Evolutionary conservation across 1,140 invertebrate genomes (phyloP).

Genomic region (Hirudo medicinalis): DNA sequence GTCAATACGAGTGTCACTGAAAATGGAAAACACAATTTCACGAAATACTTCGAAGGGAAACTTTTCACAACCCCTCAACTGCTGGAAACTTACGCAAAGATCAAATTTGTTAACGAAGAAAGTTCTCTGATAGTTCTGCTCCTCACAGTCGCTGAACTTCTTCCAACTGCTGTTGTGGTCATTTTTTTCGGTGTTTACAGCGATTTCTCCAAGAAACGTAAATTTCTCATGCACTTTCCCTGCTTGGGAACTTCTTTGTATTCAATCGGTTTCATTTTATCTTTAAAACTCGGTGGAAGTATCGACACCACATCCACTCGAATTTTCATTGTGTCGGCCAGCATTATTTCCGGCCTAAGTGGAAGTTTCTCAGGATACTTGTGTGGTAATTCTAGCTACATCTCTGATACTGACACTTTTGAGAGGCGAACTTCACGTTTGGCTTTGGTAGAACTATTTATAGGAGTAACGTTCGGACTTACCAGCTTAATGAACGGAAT

Average conservation of each 20-base stretch:
- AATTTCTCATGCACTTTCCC: constrained; percentile 24
- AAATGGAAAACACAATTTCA: background rate
- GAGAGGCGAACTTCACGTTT: constrained; percentile 19
- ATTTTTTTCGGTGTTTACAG: constrained; percentile 23
- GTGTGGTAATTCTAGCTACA: constrained; percentile 24
- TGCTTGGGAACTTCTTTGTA: constrained; percentile 22
- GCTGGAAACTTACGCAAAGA: background rate
- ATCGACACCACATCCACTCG: constrained; percentile 18
- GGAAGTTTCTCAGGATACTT: constrained; percentile 22
- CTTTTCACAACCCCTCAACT: background rate
- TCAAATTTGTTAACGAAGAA: constrained; percentile 19
- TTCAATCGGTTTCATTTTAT: constrained; percentile 20
- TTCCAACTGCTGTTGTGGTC: constrained; percentile 21
- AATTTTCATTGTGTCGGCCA: constrained; percentile 18
- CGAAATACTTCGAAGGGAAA: background rate
- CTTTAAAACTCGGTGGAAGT: constrained; percentile 19
- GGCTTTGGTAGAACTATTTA: constrained; percentile 23
- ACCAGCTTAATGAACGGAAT: constrained; percentile 18
- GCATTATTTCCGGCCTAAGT: constrained; percentile 18
- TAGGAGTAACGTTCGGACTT: constrained; percentile 23
- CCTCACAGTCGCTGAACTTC: constrained; percentile 22
- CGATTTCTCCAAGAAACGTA: constrained; percentile 20
- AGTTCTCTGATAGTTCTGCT: constrained; percentile 23
- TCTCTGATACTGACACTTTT: constrained; percentile 23
- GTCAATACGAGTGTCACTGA: background rate